Evolutionary conservation across 2,888 invertebrate genomes (phyloP), one percentile per base, ranked within the genome.

Genomic region (Cheilosia variabilis): DNA sequence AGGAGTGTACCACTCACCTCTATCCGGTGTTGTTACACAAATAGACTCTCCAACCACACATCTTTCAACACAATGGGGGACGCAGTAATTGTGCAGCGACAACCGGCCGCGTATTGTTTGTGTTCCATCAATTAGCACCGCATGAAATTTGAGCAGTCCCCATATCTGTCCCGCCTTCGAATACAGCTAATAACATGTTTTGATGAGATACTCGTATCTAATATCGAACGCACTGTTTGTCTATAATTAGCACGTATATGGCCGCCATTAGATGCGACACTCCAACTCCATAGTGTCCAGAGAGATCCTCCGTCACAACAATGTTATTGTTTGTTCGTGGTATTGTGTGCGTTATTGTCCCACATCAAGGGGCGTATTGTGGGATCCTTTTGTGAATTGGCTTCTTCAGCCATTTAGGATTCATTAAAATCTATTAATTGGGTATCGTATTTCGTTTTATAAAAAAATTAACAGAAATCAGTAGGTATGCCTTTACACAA

Each of bases 401-500:
- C 57, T 55, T 65, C 60, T 47, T 71, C 53, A 57, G 50, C 63
- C 41, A 55, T 47, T 55, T 55, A 45, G 53, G 55, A 62, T 79
- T 84, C 58, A 60, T 60, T 71, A 69, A 75, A 75, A 58, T 69
- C 47, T 75, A 84, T 79, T 84, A 84, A 84, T 84, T 50, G 69
- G 47, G 60, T 75, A 75, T 80, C 55, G 10, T 55, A 17, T 84
- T 84, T 75, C 84, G 47, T 71, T 53, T 66, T 24, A 17, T 2
- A 5, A 78, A 52, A 50, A 55, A 55, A 22, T 17, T 4, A 69
- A 7, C 1, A 27, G 57, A 52, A 63, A 78, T 62, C 72, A 60
- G 52, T 65, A n/a, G n/a, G n/a, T n/a, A 63, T 31, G 31, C 17
- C n/a, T n/a, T 45, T 19, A 10, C 17, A 19, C 13, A 37, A 37